A percentile compares a stretch with the other conserved stretches of the same genome.
These are phyloP conservation scores for Forbesichthys papilliferus DNA, from an alignment of 2,113 vertebrate species.

Conservation along the genomic window DNA sequence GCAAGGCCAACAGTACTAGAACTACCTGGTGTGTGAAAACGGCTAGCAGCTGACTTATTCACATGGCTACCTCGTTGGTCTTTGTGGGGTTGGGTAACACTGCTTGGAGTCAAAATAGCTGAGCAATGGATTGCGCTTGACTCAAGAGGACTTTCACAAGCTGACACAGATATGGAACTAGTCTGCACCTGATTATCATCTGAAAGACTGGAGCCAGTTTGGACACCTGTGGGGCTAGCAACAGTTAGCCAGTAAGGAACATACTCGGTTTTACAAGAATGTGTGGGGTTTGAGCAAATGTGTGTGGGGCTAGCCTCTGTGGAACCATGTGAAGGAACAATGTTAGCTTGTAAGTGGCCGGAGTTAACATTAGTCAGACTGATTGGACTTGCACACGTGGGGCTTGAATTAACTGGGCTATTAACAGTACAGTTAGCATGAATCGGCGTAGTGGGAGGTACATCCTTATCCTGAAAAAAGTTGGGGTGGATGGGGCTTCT, in stretches of 20 bases:
- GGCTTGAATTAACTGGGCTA: not conserved
- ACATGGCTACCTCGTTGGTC: slow-evolving; percentile 5
- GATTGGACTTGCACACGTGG: not conserved
- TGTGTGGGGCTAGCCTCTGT: not conserved
- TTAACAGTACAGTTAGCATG: not conserved
- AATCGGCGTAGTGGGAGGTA: too few species aligned
- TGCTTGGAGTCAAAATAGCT: slow-evolving; percentile 24
- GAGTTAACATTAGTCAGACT: not conserved
- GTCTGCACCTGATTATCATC: not conserved
- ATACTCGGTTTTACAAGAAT: slow-evolving; percentile 8
- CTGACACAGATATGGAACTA: slow-evolving; percentile 13
- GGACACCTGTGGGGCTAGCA: slow-evolving; percentile 6
- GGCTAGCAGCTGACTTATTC: not conserved
- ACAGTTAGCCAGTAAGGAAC: not conserved
- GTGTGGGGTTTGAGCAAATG: not conserved
- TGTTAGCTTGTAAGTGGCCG: not conserved
- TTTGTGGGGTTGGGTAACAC: not conserved
- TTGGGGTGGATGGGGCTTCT: not conserved
- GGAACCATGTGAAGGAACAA: not conserved
- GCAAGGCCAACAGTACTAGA: slow-evolving; percentile 61
- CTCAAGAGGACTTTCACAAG: slow-evolving; percentile 37
- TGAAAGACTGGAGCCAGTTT: slow-evolving; percentile 17
- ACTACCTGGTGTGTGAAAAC: slow-evolving; percentile 27
- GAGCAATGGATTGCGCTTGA: slow-evolving; percentile 2
- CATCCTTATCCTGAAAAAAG: too few species aligned